These are phyloP conservation scores for Poecilia velifera DNA, from an alignment of 2,797 vertebrate species.

Conservation along the genomic window DNA sequence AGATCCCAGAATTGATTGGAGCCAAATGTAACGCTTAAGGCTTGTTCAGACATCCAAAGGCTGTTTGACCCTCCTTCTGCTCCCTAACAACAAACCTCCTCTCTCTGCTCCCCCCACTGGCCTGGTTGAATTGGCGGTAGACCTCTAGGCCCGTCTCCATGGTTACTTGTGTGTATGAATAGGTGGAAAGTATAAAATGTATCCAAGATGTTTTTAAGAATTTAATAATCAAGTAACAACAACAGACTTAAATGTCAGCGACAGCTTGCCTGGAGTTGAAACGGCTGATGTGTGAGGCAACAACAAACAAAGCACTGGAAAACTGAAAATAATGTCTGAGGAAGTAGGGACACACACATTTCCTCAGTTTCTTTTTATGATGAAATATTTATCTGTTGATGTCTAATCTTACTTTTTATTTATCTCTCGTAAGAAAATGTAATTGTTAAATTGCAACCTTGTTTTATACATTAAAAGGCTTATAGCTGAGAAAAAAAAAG, in stretches of 20 bases:
- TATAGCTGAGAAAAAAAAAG: background rate
- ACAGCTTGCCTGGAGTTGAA: background rate
- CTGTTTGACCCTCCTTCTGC: constrained; percentile 66
- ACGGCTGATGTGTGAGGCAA: background rate
- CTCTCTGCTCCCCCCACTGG: constrained; percentile 41
- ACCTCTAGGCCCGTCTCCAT: background rate
- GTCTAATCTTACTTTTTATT: background rate
- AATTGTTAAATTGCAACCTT: background rate
- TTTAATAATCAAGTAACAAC: constrained; percentile 18
- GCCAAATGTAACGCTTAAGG: constrained; percentile 80
- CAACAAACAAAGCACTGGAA: background rate
- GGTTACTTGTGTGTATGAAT: constrained; percentile 9
- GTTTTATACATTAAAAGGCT: background rate
- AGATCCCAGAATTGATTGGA: constrained; percentile 77
- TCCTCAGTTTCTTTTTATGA: background rate
- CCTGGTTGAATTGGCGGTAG: constrained; percentile 47
- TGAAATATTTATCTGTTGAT: background rate
- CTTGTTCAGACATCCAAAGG: constrained; percentile 71
- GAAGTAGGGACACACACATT: background rate
- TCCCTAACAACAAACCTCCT: constrained; percentile 53
- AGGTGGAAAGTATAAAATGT: background rate
- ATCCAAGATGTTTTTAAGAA: constrained; percentile 15
- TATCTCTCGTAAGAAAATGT: background rate
- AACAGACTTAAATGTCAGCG: background rate
- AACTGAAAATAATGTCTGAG: background rate